These are phyloP conservation scores for Megaceryle alcyon DNA, from an alignment of 2,797 vertebrate genomes.

Conservation along the genomic window DNA sequence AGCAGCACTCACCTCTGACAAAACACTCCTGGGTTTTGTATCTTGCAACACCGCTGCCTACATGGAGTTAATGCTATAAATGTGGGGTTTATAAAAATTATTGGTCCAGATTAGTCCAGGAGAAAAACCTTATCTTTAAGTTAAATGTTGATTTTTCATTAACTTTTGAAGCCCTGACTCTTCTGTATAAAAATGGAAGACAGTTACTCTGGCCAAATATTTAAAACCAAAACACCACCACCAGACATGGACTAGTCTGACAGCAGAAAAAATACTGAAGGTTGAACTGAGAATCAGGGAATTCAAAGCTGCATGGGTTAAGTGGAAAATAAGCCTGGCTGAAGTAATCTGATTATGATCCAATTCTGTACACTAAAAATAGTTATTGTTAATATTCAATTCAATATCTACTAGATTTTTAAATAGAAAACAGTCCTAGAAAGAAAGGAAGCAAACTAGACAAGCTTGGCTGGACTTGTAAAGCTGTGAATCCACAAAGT, in stretches of 20 bases:
- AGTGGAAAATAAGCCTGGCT: conserved; percentile 11
- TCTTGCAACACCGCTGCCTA: background rate
- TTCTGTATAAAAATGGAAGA: background rate
- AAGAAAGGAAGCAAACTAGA: background rate
- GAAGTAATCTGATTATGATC: conserved; percentile 38
- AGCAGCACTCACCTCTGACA: background rate
- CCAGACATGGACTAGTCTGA: background rate
- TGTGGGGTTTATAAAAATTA: background rate
- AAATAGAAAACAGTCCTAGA: background rate
- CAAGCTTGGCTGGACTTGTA: background rate
- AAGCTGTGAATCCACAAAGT: background rate
- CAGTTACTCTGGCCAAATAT: background rate
- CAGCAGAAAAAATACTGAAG: background rate
- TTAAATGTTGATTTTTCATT: background rate
- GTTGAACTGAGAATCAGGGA: background rate
- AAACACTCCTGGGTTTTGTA: background rate
- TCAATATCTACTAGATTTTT: background rate
- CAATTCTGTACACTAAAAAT: conserved; percentile 33
- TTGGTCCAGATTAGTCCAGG: background rate
- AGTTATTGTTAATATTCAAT: background rate
- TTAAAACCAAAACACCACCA: background rate
- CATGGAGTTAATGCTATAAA: background rate
- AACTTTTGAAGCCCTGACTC: background rate
- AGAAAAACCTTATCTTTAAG: background rate
- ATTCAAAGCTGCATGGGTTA: background rate